Evolutionary conservation across 1,140 invertebrate species (phyloP).

Genomic region (Vanessa atalanta): DNA sequence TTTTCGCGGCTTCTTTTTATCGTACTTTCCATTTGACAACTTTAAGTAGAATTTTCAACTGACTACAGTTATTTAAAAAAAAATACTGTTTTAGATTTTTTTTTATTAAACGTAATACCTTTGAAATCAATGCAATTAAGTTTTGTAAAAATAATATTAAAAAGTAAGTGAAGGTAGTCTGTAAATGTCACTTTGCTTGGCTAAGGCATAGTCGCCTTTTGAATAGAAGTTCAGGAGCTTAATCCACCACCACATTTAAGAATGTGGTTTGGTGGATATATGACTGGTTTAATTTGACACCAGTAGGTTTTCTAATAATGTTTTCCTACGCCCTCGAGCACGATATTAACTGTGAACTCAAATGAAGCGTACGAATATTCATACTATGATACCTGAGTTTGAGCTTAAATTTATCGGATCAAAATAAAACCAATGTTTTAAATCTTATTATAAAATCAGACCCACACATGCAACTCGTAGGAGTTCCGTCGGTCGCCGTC

Average conservation of each 20-base stretch:
- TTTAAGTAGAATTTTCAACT: conserved; percentile 8
- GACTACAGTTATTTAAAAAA: neutral
- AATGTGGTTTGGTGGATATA: too few species aligned
- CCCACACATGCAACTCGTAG: conserved; percentile 13
- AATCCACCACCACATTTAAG: too few species aligned
- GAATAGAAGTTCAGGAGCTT: too few species aligned
- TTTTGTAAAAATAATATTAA: neutral
- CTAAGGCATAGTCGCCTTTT: too few species aligned
- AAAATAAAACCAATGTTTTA: conserved; percentile 2
- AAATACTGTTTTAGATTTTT: neutral
- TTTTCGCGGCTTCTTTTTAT: conserved; percentile 28
- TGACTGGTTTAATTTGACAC: too few species aligned
- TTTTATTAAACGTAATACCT: neutral
- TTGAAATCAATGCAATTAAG: neutral
- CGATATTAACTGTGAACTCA: too few species aligned
- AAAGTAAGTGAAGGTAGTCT: too few species aligned
- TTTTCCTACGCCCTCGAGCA: too few species aligned
- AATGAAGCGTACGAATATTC: too few species aligned
- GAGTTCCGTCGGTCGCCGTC: conserved; percentile 40
- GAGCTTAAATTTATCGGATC: neutral
- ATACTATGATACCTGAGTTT: too few species aligned
- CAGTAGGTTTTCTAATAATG: too few species aligned
- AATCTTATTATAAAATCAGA: conserved; percentile 16
- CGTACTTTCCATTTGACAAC: conserved; percentile 33
- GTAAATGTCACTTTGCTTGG: too few species aligned